Conservation (phyloP, 2,797 vertebrate genomes). For the Distichodus sexfasciatus region DNA sequence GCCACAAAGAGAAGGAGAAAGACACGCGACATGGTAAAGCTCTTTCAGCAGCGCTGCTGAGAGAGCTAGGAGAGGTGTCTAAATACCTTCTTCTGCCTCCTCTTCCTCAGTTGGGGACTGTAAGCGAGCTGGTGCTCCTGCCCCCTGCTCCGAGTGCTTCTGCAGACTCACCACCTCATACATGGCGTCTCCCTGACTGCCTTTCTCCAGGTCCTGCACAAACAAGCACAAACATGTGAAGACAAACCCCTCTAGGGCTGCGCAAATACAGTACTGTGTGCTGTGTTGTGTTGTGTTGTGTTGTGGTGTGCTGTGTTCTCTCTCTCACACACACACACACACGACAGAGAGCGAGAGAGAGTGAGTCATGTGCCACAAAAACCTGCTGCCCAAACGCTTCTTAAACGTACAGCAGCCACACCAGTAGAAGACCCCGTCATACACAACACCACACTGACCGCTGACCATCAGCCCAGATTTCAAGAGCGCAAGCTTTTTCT, state of each 20-base stretch:
- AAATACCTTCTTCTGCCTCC: constrained; percentile 88
- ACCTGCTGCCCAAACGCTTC: too few species aligned
- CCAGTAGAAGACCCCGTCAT: not conserved
- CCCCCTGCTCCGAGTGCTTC: constrained; percentile 82
- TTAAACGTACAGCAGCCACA: too few species aligned
- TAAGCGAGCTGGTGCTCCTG: constrained; percentile 69
- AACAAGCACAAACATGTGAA: constrained; percentile 12
- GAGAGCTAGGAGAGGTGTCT: not conserved
- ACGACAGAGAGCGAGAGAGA: too few species aligned
- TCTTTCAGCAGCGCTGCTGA: not conserved
- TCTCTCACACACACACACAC: too few species aligned
- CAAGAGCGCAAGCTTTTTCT: constrained; percentile 8
- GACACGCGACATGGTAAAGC: constrained; percentile 11
- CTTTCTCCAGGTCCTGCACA: constrained; percentile 78
- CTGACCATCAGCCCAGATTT: not conserved
- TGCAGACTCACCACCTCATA: constrained; percentile 94
- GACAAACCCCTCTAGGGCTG: too few species aligned
- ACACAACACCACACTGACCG: not conserved
- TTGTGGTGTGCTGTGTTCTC: too few species aligned
- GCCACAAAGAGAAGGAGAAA: not conserved
- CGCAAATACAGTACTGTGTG: too few species aligned
- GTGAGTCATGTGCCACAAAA: too few species aligned
- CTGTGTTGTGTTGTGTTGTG: too few species aligned
- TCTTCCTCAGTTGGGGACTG: constrained; percentile 87
- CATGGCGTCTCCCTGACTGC: constrained; percentile 82